A percentile compares a stretch with the other conserved stretches of the same genome.
Conservation (phyloP, 2,888 invertebrate genomes). For the Philonicus albiceps region DNA sequence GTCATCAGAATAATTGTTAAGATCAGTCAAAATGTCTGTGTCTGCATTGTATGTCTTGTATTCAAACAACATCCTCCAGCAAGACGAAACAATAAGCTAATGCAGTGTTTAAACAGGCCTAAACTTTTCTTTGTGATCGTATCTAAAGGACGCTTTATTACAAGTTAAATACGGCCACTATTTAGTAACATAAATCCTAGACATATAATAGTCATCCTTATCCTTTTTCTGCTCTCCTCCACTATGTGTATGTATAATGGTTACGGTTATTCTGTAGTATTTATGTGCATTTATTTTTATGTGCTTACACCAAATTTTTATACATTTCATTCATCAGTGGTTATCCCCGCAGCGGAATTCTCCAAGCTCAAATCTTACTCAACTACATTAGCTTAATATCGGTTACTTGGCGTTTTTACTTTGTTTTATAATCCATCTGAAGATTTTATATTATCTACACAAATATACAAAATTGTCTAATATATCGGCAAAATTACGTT, state of each 20-base stretch:
- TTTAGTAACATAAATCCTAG: neutral
- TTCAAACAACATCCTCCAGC: neutral
- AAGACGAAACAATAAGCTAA: neutral
- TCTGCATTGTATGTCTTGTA: neutral
- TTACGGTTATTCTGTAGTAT: neutral
- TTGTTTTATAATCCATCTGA: neutral
- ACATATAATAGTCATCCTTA: neutral
- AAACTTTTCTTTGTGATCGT: neutral
- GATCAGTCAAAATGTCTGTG: neutral
- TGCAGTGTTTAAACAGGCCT: neutral
- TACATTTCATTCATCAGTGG: neutral
- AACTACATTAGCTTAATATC: constrained; percentile 11
- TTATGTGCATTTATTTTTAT: neutral
- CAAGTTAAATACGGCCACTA: neutral
- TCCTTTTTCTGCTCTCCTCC: neutral
- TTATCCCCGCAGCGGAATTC: neutral
- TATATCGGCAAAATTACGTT: neutral
- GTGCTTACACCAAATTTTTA: neutral
- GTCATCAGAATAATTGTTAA: neutral
- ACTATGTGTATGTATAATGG: neutral
- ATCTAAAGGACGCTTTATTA: neutral
- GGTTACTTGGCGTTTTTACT: constrained; percentile 12
- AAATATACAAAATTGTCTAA: neutral
- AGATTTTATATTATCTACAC: neutral
- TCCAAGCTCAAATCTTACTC: constrained; percentile 1